Evolutionary conservation across 1,140 invertebrate genomes (phyloP).

Genomic region (Cydia strobilella): DNA sequence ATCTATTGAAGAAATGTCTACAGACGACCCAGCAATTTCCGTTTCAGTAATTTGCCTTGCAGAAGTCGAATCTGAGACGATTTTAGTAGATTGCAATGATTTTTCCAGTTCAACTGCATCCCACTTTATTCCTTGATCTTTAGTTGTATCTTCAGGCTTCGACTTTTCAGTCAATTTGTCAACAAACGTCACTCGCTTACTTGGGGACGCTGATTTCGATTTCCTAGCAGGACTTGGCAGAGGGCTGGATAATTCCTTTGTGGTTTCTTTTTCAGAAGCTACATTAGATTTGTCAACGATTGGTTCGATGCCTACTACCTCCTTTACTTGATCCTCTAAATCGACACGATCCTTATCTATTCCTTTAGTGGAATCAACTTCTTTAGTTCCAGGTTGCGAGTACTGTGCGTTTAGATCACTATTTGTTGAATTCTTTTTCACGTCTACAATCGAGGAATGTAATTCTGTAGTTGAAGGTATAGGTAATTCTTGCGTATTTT

Average conservation of each 20-base stretch:
- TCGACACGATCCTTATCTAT: neutral
- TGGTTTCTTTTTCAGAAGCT: neutral
- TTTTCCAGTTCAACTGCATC: neutral
- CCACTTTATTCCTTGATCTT: neutral
- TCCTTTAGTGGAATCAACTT: neutral
- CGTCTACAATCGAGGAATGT: neutral
- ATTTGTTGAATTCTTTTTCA: neutral
- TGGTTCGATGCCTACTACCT: neutral
- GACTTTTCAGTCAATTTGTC: constrained; percentile 18
- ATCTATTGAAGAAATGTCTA: neutral
- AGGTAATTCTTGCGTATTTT: constrained; percentile 34
- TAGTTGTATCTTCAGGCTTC: neutral
- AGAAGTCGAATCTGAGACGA: neutral
- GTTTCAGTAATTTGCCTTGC: neutral
- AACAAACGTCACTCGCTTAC: constrained; percentile 24
- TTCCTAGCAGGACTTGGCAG: constrained; percentile 1
- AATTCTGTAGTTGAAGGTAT: constrained; percentile 47
- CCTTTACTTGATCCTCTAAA: neutral
- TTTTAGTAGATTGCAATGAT: neutral
- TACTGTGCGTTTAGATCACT: neutral
- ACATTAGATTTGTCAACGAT: neutral
- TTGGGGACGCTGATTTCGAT: constrained; percentile 23
- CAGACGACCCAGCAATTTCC: neutral
- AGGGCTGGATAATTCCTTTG: neutral
- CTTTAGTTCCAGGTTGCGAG: constrained; percentile 8